Evolutionary conservation across 2,888 invertebrate genomes (phyloP).

Genomic region (Ferdinandea cuprea): DNA sequence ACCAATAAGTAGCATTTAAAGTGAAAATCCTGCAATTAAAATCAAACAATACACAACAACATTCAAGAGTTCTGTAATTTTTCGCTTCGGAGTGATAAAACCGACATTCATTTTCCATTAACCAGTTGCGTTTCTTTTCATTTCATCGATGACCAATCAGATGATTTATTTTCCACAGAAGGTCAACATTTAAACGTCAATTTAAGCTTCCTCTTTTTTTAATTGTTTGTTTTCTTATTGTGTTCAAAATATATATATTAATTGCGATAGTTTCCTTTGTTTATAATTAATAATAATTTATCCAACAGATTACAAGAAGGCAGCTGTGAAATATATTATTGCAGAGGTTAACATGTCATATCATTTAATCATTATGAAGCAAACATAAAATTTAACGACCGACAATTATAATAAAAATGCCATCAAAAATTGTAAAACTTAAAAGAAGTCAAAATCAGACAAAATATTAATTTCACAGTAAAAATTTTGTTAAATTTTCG

Average conservation of each 20-base stretch:
- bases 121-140: slow-evolving; percentile 25
- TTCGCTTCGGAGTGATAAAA: background rate
- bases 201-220: slow-evolving; percentile 11
- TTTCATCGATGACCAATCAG: slow-evolving; percentile 28
- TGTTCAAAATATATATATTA: slow-evolving; percentile 15
- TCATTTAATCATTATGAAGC: background rate
- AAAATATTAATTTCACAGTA: too few relatives aligned
- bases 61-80: slow-evolving; percentile 1
- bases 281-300: slow-evolving; percentile 25
- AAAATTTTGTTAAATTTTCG: background rate
- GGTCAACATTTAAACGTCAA: slow-evolving; percentile 19
- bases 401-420: too few relatives aligned
- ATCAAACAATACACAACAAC: background rate
- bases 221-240: background rate
- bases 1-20: too few relatives aligned
- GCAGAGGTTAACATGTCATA: background rate
- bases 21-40: too few relatives aligned
- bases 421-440: too few relatives aligned
- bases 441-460: too few relatives aligned
- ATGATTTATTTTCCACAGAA: slow-evolving; percentile 37
- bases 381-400: too few relatives aligned
- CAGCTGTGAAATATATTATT: background rate
- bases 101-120: slow-evolving; percentile 21
- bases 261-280: slow-evolving; percentile 17
- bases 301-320: background rate